Base-by-base conservation (phyloP, 2,888 invertebrate species). In the Cacoxenus indagator region DNA sequence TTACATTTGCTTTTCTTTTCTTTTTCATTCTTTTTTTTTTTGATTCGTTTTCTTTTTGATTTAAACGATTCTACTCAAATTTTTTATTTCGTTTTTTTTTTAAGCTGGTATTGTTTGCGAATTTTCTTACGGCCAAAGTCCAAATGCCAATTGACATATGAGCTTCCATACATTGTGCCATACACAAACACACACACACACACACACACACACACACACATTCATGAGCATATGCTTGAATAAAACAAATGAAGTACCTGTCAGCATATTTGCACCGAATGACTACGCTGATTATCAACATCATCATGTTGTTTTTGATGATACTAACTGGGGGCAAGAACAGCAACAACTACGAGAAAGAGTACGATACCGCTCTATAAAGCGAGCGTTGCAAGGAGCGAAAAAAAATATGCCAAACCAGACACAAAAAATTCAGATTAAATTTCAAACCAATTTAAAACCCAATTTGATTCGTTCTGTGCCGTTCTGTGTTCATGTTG, bases 361-460 rank as follows among this genome's bases (percentile, higher is more conserved):
- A 17, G 48, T 9, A 14, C 48, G 4, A 8, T 48, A 8, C 19
- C 48, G 22, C 4, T 48, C 17, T 6, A 17, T 17, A 51, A 22
- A 22, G 51, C 3, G 22, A 51, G 22, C 17, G 6, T n/a, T n/a
- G n/a, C 6, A 51, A 19, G 5, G 22, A 19, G 11, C 22, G 24
- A 51, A 51, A 31, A 59, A 59, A 59, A 31, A 17, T 59, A 14
- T 37, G 59, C 29, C 54, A 54, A 31, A 59, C 59, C 59, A 59
- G 45, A 62, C 61, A 62, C 61, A 43, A 62, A 31, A 62, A 62
- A 43, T 62, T 62, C 61, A 62, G 61, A 43, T 62, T 62, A 62
- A 62, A 62, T 62, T 62, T 62, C 61, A 62, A 62, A 62, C 45
- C 61, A 62, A 62, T 62, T 62, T 37, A 45, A 62, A 59, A 26